phyloP scores from a whole-genome alignment of 2,113 vertebrate species.

The Centropristis striata region DNA sequence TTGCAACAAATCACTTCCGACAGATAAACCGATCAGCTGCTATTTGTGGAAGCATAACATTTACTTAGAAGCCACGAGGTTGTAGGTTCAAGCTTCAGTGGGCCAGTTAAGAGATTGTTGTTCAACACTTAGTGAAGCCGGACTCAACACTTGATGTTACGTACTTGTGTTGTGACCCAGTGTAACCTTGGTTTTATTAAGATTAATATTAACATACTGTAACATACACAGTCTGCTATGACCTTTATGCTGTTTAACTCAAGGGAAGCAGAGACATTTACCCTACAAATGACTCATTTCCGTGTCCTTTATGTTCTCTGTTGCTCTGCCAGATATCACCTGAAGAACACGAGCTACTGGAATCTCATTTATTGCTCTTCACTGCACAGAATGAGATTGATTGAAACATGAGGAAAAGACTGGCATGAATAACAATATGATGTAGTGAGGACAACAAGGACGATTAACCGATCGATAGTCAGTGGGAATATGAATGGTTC shows the following conservation, averaged over 20 bases:
- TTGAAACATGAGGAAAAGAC: conserved; percentile 22
- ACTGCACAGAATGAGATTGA: conserved; percentile 12
- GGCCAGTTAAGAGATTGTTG: conserved; percentile 24
- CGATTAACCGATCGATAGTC: conserved; percentile 15
- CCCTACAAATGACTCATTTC: neutral
- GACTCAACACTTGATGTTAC: neutral
- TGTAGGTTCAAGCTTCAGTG: conserved; percentile 56
- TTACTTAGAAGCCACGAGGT: conserved; percentile 71
- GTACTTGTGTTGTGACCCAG: neutral
- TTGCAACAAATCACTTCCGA: conserved; percentile 79
- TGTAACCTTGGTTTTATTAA: neutral
- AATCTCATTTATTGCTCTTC: conserved; percentile 21
- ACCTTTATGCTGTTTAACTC: conserved; percentile 6
- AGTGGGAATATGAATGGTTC: neutral
- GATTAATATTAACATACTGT: neutral
- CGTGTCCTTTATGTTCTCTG: conserved; percentile 20
- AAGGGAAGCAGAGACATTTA: conserved; percentile 21
- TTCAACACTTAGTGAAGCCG: conserved; percentile 24
- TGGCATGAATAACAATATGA: conserved; percentile 36
- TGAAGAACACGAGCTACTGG: conserved; percentile 27
- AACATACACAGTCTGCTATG: neutral
- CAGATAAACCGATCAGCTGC: conserved; percentile 76
- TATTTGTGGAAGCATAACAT: conserved; percentile 80
- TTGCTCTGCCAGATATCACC: conserved; percentile 31
- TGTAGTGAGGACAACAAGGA: conserved; percentile 4